Evolutionary conservation across 2,113 vertebrate genomes (phyloP).

Genomic region (Pedionomus torquatus): DNA sequence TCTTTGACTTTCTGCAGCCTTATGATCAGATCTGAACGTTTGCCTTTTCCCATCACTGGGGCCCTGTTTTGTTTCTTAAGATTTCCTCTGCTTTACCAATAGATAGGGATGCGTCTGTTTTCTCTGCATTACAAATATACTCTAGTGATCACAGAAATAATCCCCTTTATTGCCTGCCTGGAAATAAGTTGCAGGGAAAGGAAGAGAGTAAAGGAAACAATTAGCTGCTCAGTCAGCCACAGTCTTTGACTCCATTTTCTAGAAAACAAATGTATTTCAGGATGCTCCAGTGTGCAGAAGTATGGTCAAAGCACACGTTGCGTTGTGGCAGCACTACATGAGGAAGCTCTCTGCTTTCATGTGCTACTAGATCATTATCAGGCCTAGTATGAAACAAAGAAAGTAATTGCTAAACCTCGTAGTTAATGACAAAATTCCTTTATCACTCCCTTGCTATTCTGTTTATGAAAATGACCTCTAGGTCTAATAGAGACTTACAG

Average conservation of each 20-base stretch:
- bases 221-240: neutral
- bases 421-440: neutral
- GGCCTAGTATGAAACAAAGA: neutral
- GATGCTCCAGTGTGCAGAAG: neutral
- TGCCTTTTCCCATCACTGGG: neutral
- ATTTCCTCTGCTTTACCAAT: neutral
- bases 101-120: neutral
- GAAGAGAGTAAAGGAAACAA: neutral
- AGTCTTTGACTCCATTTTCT: neutral
- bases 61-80: neutral
- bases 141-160: neutral
- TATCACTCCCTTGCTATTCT: neutral
- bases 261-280: neutral
- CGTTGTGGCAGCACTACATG: neutral
- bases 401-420: neutral
- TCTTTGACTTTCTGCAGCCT: neutral
- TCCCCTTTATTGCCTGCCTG: neutral
- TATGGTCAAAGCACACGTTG: fast-evolving
- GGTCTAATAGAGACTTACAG: neutral
- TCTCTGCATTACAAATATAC: neutral
- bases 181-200: neutral
- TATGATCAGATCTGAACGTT: neutral
- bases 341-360: neutral
- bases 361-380: neutral
- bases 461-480: neutral